phyloP scores from a whole-genome alignment of 2,797 vertebrate genomes.

The Schizothorax lantsangensis region DNA sequence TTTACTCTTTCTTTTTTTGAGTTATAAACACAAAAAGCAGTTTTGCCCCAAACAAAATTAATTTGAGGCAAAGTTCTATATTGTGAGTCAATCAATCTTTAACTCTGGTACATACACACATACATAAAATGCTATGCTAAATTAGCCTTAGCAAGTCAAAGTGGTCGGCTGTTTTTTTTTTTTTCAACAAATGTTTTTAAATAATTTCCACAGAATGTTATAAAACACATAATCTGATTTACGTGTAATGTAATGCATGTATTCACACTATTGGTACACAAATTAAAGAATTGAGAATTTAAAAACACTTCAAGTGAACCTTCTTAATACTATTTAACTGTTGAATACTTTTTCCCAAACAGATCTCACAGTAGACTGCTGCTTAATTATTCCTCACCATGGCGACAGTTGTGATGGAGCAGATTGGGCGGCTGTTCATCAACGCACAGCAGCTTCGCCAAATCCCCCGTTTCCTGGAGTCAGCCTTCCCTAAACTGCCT shows the following conservation, averaged over 20 bases:
- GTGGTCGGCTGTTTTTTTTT: background rate
- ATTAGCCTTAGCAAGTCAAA: background rate
- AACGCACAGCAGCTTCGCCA: conserved; percentile 81
- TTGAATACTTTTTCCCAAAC: conserved; percentile 34
- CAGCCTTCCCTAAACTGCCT: conserved; percentile 79
- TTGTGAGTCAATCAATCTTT: background rate
- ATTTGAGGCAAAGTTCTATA: background rate
- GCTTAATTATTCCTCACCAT: conserved; percentile 72
- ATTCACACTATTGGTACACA: background rate
- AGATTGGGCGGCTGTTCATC: conserved; percentile 87
- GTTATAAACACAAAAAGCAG: background rate
- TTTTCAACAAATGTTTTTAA: background rate
- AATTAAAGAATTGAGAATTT: background rate
- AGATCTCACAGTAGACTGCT: conserved; percentile 58
- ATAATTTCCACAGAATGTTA: background rate
- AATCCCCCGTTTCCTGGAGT: conserved; percentile 82
- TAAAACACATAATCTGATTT: background rate
- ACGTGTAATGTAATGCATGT: background rate
- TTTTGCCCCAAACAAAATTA: background rate
- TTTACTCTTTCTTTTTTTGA: too few relatives aligned
- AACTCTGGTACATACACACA: too few relatives aligned
- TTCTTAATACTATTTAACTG: background rate
- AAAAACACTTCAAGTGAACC: background rate
- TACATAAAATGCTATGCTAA: background rate
- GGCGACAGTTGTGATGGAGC: conserved; percentile 88